phyloP scores from a whole-genome alignment of 2,888 invertebrate species.

The Amphimallon solstitiale region DNA sequence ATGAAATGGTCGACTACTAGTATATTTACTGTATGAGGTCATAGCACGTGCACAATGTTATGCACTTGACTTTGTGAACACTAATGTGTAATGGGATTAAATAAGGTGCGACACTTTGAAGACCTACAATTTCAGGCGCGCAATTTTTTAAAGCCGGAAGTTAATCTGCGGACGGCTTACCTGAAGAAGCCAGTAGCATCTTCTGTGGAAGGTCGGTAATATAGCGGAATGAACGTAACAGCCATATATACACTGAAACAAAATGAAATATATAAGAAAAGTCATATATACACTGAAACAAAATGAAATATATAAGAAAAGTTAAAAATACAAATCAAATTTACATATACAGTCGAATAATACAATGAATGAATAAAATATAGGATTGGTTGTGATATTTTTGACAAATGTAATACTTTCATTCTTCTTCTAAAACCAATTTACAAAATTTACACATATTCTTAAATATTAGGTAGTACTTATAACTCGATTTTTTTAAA shows the following conservation, averaged over 20 bases:
- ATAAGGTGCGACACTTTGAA: slow-evolving; percentile 41
- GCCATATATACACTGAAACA: slow-evolving; percentile 91
- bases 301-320: not conserved
- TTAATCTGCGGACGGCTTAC: slow-evolving; percentile 65
- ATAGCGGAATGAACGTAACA: slow-evolving; percentile 99
- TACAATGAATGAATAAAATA: no score
- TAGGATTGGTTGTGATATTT: no score
- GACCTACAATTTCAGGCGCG: slow-evolving; percentile 39
- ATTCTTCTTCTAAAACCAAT: no score
- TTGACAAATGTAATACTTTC: no score
- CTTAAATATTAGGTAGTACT: no score
- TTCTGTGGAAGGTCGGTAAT: slow-evolving; percentile 96
- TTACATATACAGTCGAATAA: not conserved
- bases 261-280: slow-evolving; percentile 41
- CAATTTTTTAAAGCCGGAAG: no score
- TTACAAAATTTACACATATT: no score
- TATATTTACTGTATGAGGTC: slow-evolving; percentile 3
- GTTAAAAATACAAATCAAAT: slow-evolving; percentile 1
- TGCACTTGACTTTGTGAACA: slow-evolving; percentile 30
- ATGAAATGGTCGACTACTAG: no score
- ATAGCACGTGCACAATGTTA: slow-evolving; percentile 9
- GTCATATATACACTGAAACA: not conserved
- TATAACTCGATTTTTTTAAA: no score
- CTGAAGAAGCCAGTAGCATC: slow-evolving; percentile 98
- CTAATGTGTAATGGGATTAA: slow-evolving; percentile 37